Conservation (phyloP, 2,797 vertebrate species). For the Pseudocheirus occidentalis region DNA sequence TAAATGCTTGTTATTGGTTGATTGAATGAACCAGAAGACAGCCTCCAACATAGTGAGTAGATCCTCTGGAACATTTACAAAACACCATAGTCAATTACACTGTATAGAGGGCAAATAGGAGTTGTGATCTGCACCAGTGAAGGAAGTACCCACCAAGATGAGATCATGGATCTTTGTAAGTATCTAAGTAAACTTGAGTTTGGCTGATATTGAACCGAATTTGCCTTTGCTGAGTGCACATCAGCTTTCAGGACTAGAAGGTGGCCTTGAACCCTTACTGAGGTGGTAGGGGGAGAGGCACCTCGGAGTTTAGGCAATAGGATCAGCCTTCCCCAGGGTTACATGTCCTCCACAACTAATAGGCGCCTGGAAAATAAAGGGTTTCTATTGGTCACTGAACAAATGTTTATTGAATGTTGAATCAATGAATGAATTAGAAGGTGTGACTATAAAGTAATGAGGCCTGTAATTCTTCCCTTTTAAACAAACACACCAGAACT, state of each 20-base stretch:
- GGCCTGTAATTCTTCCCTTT: constrained; percentile 3
- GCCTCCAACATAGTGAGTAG: neutral
- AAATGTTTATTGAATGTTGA: constrained; percentile 1
- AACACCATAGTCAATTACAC: neutral
- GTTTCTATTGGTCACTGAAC: neutral
- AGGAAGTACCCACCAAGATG: neutral
- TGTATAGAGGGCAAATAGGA: neutral
- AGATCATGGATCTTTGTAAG: neutral
- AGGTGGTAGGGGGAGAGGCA: neutral
- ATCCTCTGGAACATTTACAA: neutral
- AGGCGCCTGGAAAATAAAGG: neutral
- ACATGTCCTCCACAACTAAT: neutral
- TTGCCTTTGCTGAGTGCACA: neutral
- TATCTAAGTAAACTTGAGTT: neutral
- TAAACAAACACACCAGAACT: constrained; percentile 1
- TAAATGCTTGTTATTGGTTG: neutral
- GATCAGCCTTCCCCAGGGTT: neutral
- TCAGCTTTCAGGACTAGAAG: neutral
- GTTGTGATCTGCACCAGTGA: neutral
- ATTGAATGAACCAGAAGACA: neutral
- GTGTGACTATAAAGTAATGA: neutral
- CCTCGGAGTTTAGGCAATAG: neutral
- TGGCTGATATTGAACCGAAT: neutral
- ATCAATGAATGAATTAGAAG: constrained; percentile 5
- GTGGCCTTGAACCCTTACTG: neutral